A percentile compares a stretch with the other conserved stretches of the same genome.
These are phyloP conservation scores for Poecilus cupreus DNA, from an alignment of 2,888 invertebrate genomes.

Conservation along the genomic window DNA sequence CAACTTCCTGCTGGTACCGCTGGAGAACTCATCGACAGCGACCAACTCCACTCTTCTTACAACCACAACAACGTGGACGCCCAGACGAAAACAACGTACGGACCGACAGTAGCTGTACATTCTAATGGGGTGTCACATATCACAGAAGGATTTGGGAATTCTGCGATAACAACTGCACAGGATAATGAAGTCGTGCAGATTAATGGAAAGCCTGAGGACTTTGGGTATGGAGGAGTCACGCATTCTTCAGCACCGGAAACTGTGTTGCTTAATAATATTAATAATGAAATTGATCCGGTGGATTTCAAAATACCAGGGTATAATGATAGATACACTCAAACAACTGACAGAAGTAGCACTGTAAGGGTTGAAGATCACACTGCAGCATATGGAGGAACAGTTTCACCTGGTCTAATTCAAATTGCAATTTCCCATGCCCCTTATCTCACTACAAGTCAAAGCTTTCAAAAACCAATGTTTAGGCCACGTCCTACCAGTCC, in stretches of 20 bases:
- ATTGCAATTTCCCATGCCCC: slow-evolving; percentile 69
- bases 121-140: slow-evolving; percentile 77
- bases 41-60: slow-evolving; percentile 62
- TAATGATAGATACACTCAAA: slow-evolving; percentile 67
- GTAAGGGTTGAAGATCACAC: slow-evolving; percentile 60
- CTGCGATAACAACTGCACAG: slow-evolving; percentile 69
- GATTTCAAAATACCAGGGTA: slow-evolving; percentile 67
- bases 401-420: slow-evolving; percentile 66
- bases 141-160: slow-evolving; percentile 62
- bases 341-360: slow-evolving; percentile 65
- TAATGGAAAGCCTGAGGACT: slow-evolving; percentile 63
- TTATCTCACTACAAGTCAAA: slow-evolving; percentile 67
- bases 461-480: slow-evolving; percentile 74
- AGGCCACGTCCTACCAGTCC: slow-evolving; percentile 73
- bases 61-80: slow-evolving; percentile 63
- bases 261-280: slow-evolving; percentile 76
- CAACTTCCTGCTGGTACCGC: slow-evolving; percentile 78
- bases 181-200: slow-evolving; percentile 70
- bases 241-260: slow-evolving; percentile 76
- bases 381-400: slow-evolving; percentile 64
- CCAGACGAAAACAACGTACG: slow-evolving; percentile 40
- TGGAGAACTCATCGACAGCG: slow-evolving; percentile 67
- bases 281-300: slow-evolving; percentile 71
- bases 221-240: slow-evolving; percentile 69
- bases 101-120: slow-evolving; percentile 73